Base-by-base conservation (phyloP, 2,113 vertebrate species). In the Hippopotamus amphibius region DNA sequence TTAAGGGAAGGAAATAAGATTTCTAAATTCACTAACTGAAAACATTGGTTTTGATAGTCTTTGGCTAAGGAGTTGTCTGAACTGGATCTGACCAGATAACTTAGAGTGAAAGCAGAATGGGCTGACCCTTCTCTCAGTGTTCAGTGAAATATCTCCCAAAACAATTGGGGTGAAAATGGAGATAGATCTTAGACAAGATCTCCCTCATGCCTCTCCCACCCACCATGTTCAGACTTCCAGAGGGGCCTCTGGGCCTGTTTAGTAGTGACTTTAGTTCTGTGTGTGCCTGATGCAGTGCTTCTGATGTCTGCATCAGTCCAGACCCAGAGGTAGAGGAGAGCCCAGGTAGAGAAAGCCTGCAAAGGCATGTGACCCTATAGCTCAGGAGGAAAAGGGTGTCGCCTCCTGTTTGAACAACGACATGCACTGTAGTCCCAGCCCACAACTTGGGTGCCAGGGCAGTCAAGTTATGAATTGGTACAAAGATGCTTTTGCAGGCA, bases 401-500 rank as follows among this genome's bases (percentile, higher is more conserved):
- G 30, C 41, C 12, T 71, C 24, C 59, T 82, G 24, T 95, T 63
- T 88, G 72, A 95, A 69, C 11, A 65, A 24, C 26, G 33, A 5
- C 2, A 3, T 83, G 41, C 3, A 65, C 24, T 83, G 37, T 19
- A 83, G 26, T 21, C 43, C 28, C 30, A 43, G 63, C 1, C 28
- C 22, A 48, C 48, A 14, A 66, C 7, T 84, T 87, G 37, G 12
- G 37, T 37, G 55, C 66, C 19, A 96, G 48, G n/a, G 5, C 4
- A 85, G 33, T 87, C 26, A 76, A 68, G 24, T 48, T 87, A 16
- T 84, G 74, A 94, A 72, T 30, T 53, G 26, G 7, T 79, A 59
- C 77, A 76, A 83, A 79, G 55, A 43, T 89, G 43, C 22, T 83
- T 88, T 96, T 59, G 24, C 92, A 92, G 24, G 33, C 21, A 65